phyloP scores from a whole-genome alignment of 2,113 vertebrate species.

The Odocoileus hemionus region DNA sequence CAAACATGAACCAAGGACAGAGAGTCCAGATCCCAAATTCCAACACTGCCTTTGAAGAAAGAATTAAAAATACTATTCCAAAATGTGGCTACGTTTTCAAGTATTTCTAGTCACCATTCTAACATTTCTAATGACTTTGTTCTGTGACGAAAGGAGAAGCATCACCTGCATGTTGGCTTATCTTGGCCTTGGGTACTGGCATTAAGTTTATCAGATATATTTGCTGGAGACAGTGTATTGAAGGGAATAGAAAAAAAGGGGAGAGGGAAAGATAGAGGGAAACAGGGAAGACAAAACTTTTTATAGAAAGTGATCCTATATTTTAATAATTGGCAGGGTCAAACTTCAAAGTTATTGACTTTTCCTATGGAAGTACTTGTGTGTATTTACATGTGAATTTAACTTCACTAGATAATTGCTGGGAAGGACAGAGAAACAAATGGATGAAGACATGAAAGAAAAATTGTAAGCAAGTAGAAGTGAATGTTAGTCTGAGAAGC shows the following conservation, averaged over 20 bases:
- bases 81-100: not conserved
- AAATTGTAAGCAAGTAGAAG: not conserved
- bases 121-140: not conserved
- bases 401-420: not conserved
- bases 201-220: not conserved
- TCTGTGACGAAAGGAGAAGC: not conserved
- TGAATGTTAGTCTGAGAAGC: not conserved
- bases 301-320: not conserved
- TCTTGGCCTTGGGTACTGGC: not conserved
- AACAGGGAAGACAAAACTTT: not conserved
- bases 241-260: not conserved
- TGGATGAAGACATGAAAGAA: not conserved
- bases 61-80: not conserved
- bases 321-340: not conserved
- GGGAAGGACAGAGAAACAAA: no score
- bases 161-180: not conserved
- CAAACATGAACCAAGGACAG: not conserved
- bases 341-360: not conserved
- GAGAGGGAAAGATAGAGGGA: not conserved
- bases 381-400: not conserved
- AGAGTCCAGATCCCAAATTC: not conserved
- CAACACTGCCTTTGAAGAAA: not conserved
- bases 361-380: not conserved
- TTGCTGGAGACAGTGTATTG: not conserved
- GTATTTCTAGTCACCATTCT: not conserved